Base-by-base conservation (phyloP, 92 coral and sea anemone genomes). In the Plumapathes pennacea region DNA sequence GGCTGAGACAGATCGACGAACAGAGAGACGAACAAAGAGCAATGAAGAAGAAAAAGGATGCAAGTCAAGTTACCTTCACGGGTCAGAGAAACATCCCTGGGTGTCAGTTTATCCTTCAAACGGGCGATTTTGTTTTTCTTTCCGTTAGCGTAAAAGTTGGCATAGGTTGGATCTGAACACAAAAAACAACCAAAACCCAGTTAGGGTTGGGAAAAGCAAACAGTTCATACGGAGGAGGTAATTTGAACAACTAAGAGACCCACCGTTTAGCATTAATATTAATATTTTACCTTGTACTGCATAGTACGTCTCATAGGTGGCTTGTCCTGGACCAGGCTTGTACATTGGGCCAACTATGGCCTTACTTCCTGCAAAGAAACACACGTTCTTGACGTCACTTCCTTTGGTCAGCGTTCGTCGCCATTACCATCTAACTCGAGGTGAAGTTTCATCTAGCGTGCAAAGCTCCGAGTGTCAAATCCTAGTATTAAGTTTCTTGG, bases 341-440 rank as follows among this genome's bases (percentile, higher is more conserved):
- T 63, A 86, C 41, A 86, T 82, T 10, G 95, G 95, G 1, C 89
- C 82, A 19, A 86, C 95, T 22, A 86, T 86, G 1, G 95, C 78
- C 13, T 38, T 74, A 23, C 54, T 21, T 7, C 46, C 67, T 60
- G 54, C n/a, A n/a, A n/a, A n/a, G n/a, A n/a, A n/a, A n/a, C n/a
- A n/a, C n/a, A n/a, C n/a, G n/a, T n/a, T n/a, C n/a, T n/a, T n/a
- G n/a, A n/a, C n/a, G n/a, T n/a, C n/a, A n/a, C n/a, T n/a, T n/a
- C n/a, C n/a, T n/a, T n/a, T n/a, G n/a, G n/a, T n/a, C n/a, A n/a
- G n/a, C n/a, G n/a, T n/a, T n/a, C n/a, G n/a, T n/a, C n/a, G n/a
- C n/a, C n/a, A n/a, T n/a, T n/a, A n/a, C n/a, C n/a, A n/a, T n/a
- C n/a, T n/a, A n/a, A n/a, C n/a, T n/a, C n/a, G n/a, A n/a, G n/a